Percentiles rank a stretch among this genome's conserved stretches.
phyloP scores from a whole-genome alignment of 1,140 invertebrate species.

The Ceratoteleas bidentatus region DNA sequence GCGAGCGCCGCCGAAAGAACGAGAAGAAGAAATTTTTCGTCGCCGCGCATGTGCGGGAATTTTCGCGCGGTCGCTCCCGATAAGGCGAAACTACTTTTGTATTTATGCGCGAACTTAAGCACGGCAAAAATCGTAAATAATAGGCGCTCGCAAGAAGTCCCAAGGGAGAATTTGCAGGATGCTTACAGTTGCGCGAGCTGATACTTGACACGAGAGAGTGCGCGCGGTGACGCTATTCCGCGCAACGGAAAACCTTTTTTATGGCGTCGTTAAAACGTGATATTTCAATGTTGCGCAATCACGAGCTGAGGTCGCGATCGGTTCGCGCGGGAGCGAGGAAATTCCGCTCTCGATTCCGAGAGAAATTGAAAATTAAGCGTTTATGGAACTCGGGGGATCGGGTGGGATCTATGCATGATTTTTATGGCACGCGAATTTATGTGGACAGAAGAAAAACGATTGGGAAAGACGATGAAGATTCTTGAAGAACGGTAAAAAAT shows the following conservation, averaged over 20 bases:
- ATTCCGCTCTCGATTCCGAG: too few species aligned
- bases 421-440: too few species aligned
- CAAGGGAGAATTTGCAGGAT: slow-evolving; percentile 36
- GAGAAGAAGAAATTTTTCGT: slow-evolving; percentile 45
- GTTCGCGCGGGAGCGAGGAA: too few species aligned
- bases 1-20: slow-evolving; percentile 40
- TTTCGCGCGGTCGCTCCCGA: slow-evolving; percentile 33
- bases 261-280: slow-evolving; percentile 31
- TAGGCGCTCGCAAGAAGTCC: slow-evolving; percentile 37
- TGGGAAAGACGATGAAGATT: too few species aligned
- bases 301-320: too few species aligned
- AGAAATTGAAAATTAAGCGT: too few species aligned
- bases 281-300: slow-evolving; percentile 10
- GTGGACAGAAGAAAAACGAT: too few species aligned
- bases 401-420: too few species aligned
- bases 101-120: slow-evolving; percentile 45
- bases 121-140: slow-evolving; percentile 52
- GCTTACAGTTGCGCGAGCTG: slow-evolving; percentile 34
- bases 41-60: slow-evolving; percentile 20
- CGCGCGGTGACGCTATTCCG: slow-evolving; percentile 29
- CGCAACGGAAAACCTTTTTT: slow-evolving; percentile 22
- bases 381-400: too few species aligned
- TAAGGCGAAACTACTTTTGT: slow-evolving; percentile 52
- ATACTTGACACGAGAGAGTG: slow-evolving; percentile 31
- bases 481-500: too few species aligned